Evolutionary conservation across 1,140 invertebrate species (phyloP), one percentile per base, ranked within the genome.

Genomic region (Ctenoplectra terminalis): DNA sequence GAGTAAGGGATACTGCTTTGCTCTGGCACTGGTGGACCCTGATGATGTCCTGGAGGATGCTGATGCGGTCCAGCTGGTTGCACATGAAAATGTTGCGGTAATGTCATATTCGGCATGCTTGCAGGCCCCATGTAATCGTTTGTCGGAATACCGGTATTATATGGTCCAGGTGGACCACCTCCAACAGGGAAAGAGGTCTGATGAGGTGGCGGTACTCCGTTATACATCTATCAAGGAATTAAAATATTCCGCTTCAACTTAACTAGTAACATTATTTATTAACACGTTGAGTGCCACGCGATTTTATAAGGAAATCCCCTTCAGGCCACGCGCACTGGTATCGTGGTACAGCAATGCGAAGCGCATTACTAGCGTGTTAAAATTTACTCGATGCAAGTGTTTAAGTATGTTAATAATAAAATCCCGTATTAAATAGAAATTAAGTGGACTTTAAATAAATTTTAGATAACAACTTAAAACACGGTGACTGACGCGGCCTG

Each of bases 41-140:
- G 89, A 52, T 89, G 56, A 73, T 90, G 92, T 80, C 89, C 88
- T 48, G 80, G 71, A 5, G 90, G 79, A 76, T 88, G 90, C 72
- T 89, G 86, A 85, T 71, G 90, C 72, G 70, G 88, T 72, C 74
- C 87, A 81, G 89, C 82, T 85, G 90, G 71, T 78, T 88, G 92
- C 66, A 93, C 87, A 31, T 92, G 92, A 87, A 90, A 93, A 83
- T 93, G 91, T 58, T 89, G 92, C 7, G 92, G 84, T 75, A 92
- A 82, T 29, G 90, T 75, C 89, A 94, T 93, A 11, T 86, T 83
- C 61, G 88, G 82, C 69, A 91, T 88, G 72, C 63, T 90, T 4
- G 83, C 63, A 54, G 89, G 79, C 34, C 82, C 82, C 82, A 91
- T 88, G 29, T 90, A 90, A 69, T 93, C 89, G 75, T 82, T 80